Conservation (phyloP, 2,888 invertebrate genomes). For the Choreutis nemorana region DNA sequence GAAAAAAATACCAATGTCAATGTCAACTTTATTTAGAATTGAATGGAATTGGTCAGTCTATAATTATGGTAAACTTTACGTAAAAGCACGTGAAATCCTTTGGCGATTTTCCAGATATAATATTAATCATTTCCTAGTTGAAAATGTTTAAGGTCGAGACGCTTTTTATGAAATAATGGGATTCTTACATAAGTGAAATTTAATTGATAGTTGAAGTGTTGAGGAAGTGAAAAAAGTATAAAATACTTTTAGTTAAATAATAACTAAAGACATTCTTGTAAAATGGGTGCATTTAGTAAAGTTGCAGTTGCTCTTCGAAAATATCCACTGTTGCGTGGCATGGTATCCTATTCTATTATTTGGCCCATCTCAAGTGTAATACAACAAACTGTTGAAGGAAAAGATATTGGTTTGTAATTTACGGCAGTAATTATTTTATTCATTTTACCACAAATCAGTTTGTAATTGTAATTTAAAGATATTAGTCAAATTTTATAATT, state of each 20-base stretch:
- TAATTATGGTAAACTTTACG: too few species aligned
- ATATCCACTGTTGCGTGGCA: constrained; percentile 64
- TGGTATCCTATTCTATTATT: constrained; percentile 74
- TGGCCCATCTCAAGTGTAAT: constrained; percentile 79
- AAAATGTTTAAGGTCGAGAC: not conserved
- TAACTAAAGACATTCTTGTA: not conserved
- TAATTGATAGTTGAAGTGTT: not conserved
- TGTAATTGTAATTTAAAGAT: too few species aligned
- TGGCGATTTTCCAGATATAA: not conserved
- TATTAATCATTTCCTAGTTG: constrained; percentile 2
- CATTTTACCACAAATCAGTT: constrained; percentile 1
- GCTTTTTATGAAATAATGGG: not conserved
- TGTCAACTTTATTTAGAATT: too few species aligned
- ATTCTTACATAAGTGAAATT: constrained; percentile 1
- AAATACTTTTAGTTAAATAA: not conserved
- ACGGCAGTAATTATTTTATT: constrained; percentile 4
- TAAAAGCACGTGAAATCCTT: too few species aligned
- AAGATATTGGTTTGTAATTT: constrained; percentile 59
- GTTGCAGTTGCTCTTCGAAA: constrained; percentile 28
- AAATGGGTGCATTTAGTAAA: constrained; percentile 1
- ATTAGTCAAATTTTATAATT: not conserved
- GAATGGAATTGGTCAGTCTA: too few species aligned
- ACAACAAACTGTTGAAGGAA: constrained; percentile 75
- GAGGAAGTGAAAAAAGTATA: not conserved
- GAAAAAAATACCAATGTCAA: too few species aligned